Conservation (phyloP, 2,888 invertebrate species). For the Ametastegia equiseti region DNA sequence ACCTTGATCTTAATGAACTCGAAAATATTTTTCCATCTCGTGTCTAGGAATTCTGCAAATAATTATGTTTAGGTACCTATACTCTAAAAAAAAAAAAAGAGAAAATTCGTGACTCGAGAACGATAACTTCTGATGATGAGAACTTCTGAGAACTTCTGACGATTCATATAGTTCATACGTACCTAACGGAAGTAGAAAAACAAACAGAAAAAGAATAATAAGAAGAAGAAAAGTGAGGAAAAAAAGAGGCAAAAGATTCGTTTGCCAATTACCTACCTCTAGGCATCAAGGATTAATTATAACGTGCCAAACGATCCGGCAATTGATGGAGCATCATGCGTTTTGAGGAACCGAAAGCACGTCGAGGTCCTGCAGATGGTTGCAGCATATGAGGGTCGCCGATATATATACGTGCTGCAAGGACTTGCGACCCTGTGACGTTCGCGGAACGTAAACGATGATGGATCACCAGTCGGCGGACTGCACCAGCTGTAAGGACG, state of each 20-base stretch:
- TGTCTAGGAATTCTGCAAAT: background rate
- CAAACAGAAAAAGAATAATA: too few relatives aligned
- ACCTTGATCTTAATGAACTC: background rate
- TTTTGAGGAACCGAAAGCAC: background rate
- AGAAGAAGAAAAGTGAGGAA: too few relatives aligned
- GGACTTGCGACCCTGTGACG: slow-evolving; percentile 18
- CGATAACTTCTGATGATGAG: too few relatives aligned
- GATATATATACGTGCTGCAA: too few relatives aligned
- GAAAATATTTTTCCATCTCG: background rate
- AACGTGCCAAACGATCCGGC: background rate
- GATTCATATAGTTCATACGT: too few relatives aligned
- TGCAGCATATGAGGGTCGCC: slow-evolving; percentile 45
- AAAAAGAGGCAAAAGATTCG: background rate
- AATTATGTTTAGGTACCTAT: too few relatives aligned
- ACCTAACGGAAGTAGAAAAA: too few relatives aligned
- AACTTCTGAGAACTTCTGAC: too few relatives aligned
- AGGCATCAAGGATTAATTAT: slow-evolving; percentile 8
- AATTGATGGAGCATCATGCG: slow-evolving; percentile 11
- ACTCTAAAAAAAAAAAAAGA: background rate
- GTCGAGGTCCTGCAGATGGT: slow-evolving; percentile 49
- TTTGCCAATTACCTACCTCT: background rate
- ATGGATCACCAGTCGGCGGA: slow-evolving; percentile 60
- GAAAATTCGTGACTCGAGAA: too few relatives aligned
- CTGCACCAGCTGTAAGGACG: slow-evolving; percentile 62
- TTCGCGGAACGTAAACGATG: slow-evolving; percentile 63